Percentiles rank a stretch among this genome's conserved stretches.
phyloP scores from a whole-genome alignment of 2,888 invertebrate species.

The Gymnosoma rotundatum region DNA sequence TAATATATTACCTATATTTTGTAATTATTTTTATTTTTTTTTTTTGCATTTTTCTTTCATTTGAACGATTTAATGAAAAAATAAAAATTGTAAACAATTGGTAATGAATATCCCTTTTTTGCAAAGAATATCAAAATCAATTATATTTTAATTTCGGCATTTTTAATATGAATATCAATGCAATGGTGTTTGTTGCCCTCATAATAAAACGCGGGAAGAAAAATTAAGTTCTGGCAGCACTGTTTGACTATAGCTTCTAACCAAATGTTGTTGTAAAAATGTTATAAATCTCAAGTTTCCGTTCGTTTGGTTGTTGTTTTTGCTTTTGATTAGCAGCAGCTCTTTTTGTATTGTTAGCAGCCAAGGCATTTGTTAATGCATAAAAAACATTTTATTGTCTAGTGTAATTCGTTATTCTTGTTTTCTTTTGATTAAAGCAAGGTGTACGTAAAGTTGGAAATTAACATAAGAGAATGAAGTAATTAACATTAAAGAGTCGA shows the following conservation, averaged over 20 bases:
- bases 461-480: conserved; percentile 15
- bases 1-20: no score
- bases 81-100: no score
- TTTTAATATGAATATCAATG: no score
- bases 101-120: no score
- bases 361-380: conserved; percentile 22
- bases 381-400: conserved; percentile 47
- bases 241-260: conserved; percentile 7
- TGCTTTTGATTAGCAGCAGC: conserved; percentile 10
- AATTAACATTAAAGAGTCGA: neutral
- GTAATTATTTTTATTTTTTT: no score
- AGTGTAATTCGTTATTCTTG: conserved; percentile 30
- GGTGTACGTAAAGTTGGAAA: conserved; percentile 32
- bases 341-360: neutral
- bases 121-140: no score
- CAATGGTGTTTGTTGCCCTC: no score
- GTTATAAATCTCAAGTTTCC: conserved; percentile 22
- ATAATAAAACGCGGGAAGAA: neutral
- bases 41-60: no score
- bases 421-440: conserved; percentile 41
- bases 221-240: conserved; percentile 11
- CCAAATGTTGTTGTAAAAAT: conserved; percentile 8
- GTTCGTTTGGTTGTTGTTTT: conserved; percentile 9
- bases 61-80: no score
- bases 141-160: no score